These are phyloP conservation scores for Pteropus alecto DNA, from an alignment of 2,113 vertebrate genomes.

Conservation along the genomic window DNA sequence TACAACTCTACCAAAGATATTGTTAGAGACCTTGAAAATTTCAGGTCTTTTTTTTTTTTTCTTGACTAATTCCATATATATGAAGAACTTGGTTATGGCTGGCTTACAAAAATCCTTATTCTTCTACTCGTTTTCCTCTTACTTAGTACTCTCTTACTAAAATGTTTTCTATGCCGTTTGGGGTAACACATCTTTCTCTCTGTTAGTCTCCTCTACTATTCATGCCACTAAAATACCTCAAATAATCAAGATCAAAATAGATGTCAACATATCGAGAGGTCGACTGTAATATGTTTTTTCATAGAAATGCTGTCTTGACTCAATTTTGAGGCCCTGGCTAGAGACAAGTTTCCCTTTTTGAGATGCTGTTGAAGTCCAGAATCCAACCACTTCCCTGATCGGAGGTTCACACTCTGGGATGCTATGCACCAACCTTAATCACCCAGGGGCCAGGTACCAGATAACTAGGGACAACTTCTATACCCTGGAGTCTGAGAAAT, in stretches of 20 bases:
- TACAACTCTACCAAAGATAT: not conserved
- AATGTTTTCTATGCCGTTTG: not conserved
- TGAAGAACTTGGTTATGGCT: not conserved
- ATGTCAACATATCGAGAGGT: not conserved
- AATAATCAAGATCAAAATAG: not conserved
- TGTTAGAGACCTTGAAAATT: not conserved
- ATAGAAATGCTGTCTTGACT: not conserved
- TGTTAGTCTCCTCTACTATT: not conserved
- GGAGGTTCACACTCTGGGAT: not conserved
- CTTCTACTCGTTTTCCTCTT: not conserved
- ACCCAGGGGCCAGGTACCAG: not conserved
- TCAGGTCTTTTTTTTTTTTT: conserved; percentile 5
- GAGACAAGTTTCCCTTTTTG: not conserved
- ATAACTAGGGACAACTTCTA: not conserved
- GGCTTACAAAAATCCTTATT: not conserved
- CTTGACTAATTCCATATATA: not conserved
- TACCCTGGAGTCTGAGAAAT: not conserved
- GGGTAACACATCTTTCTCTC: not conserved
- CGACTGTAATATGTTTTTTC: not conserved
- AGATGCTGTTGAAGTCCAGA: not conserved
- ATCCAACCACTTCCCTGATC: not conserved
- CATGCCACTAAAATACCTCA: not conserved
- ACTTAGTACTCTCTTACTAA: not conserved
- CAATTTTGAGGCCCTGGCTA: not conserved
- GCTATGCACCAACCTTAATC: not conserved